Evolutionary conservation across 2,888 invertebrate species (phyloP), one percentile per base, ranked within the genome.

Genomic region (Panzeria rudis): DNA sequence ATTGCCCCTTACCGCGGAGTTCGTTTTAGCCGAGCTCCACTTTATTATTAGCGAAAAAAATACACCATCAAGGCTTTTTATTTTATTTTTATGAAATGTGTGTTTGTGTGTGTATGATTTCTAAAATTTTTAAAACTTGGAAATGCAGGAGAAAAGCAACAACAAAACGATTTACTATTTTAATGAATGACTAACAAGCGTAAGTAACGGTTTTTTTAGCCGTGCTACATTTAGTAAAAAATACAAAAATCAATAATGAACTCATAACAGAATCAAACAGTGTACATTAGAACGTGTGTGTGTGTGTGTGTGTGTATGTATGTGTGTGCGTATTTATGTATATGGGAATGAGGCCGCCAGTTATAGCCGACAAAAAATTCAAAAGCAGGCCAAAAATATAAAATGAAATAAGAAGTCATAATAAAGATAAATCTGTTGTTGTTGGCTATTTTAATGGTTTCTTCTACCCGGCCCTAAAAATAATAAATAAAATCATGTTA

Each of bases 171-270:
- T 71, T 79, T 64, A 64, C 44, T 72, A 38, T 54, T 38, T 68
- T 11, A 72, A 69, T 76, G 69, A 69, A 81, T 75, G 75, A 69
- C 68, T 76, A 69, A 82, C 75, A 59, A 66, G 68, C 62, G 75
- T 56, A 75, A 81, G 52, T 75, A 69, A 75, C 69, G 69, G 52
- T n/a, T 32, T 59, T 52, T 59, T 76, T 23, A 11, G 54, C 52
- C 41, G 50, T 59, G 44, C 68, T 23, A 68, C 54, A 56, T 17
- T 66, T 80, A 38, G 20, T 23, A 56, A 17, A 75, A 62, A 29
- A 80, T 62, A 71, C n/a, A 64, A 82, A 83, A 83, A 83, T 83
- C 82, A 77, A 83, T 83, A 83, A 54, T 69, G 61, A 56, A 82
- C 62, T 76, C 44, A 76, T 56, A 62, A 56, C 62, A 54, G 56